A percentile compares a stretch with the other conserved stretches of the same genome.
Conservation (phyloP, 2,888 invertebrate species). For the Carcina quercana region DNA sequence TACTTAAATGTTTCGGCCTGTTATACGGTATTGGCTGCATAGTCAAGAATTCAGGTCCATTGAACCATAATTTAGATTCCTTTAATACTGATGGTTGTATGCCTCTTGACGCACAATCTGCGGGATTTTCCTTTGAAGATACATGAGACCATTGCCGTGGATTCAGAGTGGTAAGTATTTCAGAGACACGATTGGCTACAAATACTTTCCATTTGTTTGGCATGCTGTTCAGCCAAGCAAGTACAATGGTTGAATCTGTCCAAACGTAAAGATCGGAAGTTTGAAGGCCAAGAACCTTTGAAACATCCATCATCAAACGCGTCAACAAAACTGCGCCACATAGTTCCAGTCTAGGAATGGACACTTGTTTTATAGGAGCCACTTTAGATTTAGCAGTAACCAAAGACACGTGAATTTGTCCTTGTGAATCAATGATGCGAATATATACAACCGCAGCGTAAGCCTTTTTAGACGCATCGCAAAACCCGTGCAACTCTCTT, state of each 20-base stretch:
- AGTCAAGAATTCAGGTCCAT: constrained; percentile 17
- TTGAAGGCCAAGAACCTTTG: constrained; percentile 1
- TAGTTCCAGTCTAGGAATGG: constrained; percentile 12
- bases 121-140: constrained; percentile 19
- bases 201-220: constrained; percentile 16
- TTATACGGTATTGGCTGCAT: too few relatives aligned
- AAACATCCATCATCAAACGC: constrained; percentile 8
- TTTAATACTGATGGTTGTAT: constrained; percentile 13
- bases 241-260: constrained; percentile 13
- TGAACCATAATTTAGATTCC: constrained; percentile 14
- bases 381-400: constrained; percentile 3
- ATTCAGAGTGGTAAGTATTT: constrained; percentile 17
- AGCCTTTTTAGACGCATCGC: constrained; percentile 11
- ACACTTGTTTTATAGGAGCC: constrained; percentile 4
- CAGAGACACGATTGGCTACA: constrained; percentile 15
- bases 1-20: too few relatives aligned
- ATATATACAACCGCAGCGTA: constrained; percentile 10
- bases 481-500: constrained; percentile 9
- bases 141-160: constrained; percentile 20
- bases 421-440: constrained; percentile 4
- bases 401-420: constrained; percentile 5
- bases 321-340: constrained; percentile 10
- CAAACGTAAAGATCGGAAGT: constrained; percentile 7
- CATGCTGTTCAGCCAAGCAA: constrained; percentile 15
- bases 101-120: constrained; percentile 25